Percentiles rank a stretch among this genome's conserved stretches.
These are phyloP conservation scores for Abramis brama DNA, from an alignment of 2,113 vertebrate species.

Conservation along the genomic window DNA sequence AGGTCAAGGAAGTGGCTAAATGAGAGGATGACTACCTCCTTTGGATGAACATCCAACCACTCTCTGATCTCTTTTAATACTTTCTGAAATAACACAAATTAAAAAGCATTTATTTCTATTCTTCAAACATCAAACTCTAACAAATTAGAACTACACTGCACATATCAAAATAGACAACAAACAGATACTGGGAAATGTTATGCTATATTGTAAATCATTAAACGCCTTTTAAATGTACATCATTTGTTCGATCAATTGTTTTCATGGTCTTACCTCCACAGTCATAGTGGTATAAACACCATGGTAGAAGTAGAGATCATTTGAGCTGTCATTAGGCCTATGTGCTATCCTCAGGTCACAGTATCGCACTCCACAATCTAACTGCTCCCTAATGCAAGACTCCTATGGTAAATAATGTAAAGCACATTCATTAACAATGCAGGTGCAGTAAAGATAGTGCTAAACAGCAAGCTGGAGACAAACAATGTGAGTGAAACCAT, in stretches of 20 bases:
- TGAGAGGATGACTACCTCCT: constrained; percentile 78
- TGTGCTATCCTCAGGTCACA: constrained; percentile 80
- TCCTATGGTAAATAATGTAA: constrained; percentile 68
- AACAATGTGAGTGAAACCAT: neutral
- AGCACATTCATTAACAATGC: constrained; percentile 45
- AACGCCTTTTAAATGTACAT: neutral
- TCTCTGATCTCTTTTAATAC: constrained; percentile 75
- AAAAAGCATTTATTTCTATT: neutral
- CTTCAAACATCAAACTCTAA: neutral
- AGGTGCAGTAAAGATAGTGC: constrained; percentile 3
- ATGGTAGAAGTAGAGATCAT: constrained; percentile 80
- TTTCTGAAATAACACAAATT: constrained; percentile 59
- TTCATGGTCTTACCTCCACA: constrained; percentile 71
- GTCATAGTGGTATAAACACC: constrained; percentile 80
- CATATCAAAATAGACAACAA: neutral
- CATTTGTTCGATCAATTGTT: neutral
- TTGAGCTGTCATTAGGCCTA: constrained; percentile 76
- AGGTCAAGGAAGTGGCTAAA: constrained; percentile 80
- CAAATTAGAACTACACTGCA: neutral
- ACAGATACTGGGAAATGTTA: neutral
- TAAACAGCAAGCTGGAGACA: neutral
- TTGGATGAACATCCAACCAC: constrained; percentile 79
- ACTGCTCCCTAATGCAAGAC: constrained; percentile 72
- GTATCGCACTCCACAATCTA: constrained; percentile 79
- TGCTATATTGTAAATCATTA: neutral